Percentiles rank a stretch among this genome's conserved stretches.
Evolutionary conservation across 2,888 invertebrate genomes (phyloP).

Genomic region (Spisula solida): DNA sequence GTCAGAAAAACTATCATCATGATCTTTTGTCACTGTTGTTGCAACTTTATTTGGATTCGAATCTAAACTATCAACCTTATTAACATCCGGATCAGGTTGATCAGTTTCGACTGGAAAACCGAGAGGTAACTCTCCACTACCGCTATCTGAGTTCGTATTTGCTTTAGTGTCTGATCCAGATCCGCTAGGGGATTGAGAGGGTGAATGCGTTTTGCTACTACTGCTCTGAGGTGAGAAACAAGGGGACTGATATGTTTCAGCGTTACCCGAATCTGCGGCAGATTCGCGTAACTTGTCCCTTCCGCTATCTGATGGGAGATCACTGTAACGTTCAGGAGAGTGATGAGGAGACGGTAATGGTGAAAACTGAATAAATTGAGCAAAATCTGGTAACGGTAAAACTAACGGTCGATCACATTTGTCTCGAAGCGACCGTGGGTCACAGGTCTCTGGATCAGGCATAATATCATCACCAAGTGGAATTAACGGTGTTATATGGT

Average conservation of each 20-base stretch:
- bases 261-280: slow-evolving; percentile 44
- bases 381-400: slow-evolving; percentile 96
- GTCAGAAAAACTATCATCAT: slow-evolving; percentile 77
- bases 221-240: slow-evolving; percentile 80
- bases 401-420: slow-evolving; percentile 90
- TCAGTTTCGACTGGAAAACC: slow-evolving; percentile 67
- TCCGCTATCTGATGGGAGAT: slow-evolving; percentile 65
- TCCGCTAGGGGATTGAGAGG: slow-evolving; percentile 79
- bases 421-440: slow-evolving; percentile 70
- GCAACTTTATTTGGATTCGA: slow-evolving; percentile 64
- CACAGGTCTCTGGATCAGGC: slow-evolving; percentile 73
- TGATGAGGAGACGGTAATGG: slow-evolving; percentile 76
- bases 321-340: slow-evolving; percentile 70
- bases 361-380: slow-evolving; percentile 86
- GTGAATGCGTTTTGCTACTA: slow-evolving; percentile 80
- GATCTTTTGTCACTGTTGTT: slow-evolving; percentile 58
- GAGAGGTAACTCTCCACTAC: slow-evolving; percentile 60
- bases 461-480: slow-evolving; percentile 75
- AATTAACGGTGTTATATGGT: slow-evolving; percentile 75
- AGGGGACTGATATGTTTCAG: slow-evolving; percentile 73
- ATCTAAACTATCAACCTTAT: slow-evolving; percentile 69
- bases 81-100: slow-evolving; percentile 61
- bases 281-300: slow-evolving; percentile 47
- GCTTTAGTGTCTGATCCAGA: slow-evolving; percentile 70
- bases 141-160: slow-evolving; percentile 71